These are phyloP conservation scores for Ochotona curzoniae DNA, from an alignment of 2,113 vertebrate species.

Conservation along the genomic window DNA sequence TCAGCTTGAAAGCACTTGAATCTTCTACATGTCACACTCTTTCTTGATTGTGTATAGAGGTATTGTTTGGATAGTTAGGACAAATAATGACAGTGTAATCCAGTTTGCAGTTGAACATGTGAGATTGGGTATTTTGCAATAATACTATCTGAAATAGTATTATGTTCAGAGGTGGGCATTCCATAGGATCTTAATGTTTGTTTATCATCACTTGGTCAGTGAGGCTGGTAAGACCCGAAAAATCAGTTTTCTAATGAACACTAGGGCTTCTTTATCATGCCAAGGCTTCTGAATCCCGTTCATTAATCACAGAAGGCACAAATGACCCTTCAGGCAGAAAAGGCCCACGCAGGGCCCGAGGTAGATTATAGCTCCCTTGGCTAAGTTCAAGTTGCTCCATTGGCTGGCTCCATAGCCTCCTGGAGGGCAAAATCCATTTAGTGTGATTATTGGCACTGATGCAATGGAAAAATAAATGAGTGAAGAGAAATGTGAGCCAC, in stretches of 20 bases:
- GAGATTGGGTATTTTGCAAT: not conserved
- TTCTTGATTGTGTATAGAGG: not conserved
- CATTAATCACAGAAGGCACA: not conserved
- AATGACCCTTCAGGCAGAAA: not conserved
- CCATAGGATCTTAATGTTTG: not conserved
- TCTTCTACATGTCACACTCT: not conserved
- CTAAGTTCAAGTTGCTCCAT: not conserved
- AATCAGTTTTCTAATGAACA: not conserved
- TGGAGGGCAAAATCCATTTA: fast-evolving
- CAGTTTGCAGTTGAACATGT: not conserved
- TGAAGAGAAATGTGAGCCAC: not conserved
- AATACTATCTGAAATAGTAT: not conserved
- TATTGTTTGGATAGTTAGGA: not conserved
- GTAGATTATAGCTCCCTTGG: not conserved
- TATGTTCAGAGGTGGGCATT: not conserved
- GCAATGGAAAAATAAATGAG: not conserved
- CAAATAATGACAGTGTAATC: not conserved
- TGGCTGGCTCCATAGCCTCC: not conserved
- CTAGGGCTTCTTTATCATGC: not conserved
- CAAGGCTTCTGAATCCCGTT: not conserved
- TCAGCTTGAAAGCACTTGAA: not conserved
- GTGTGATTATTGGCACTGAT: not conserved
- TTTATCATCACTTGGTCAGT: not conserved
- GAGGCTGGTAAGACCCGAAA: not conserved
- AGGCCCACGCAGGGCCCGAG: no score